Base-by-base conservation (phyloP, 2,888 invertebrate genomes). In the Cephus pygmeus region DNA sequence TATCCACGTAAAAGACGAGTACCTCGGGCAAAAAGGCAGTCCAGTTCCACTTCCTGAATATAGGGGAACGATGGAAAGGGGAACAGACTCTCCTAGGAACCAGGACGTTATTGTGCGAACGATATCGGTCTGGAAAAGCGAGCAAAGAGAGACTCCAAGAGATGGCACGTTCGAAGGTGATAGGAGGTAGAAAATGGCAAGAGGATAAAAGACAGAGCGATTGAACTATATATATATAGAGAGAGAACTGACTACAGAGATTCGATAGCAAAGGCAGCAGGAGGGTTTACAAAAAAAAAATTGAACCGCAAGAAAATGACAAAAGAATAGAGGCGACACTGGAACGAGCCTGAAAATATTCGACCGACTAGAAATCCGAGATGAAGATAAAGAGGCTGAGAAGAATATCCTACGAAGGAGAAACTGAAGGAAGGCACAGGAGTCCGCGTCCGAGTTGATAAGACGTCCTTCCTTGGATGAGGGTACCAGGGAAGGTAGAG, bases 361-460 rank as follows among this genome's bases (percentile, higher is more conserved):
- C 31, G 69, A n/a, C 71, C 74, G 11, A 74, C 35, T 34, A 30
- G 74, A 74, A 34, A 74, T 74, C 74, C 74, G 74, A 74, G 35
- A 33, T 35, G 36, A 12, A 31, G 34, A 71, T 31, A n/a, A 77
- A 75, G 80, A 73, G 34, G 75, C 75, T 35, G 68, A 69, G 75
- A 56, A 77, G 73, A 69, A 77, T 80, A 75, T 79, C 79, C 76
- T 79, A 35, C 73, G 69, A 73, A 73, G 73, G 40, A 75, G 77
- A 81, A 73, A 35, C 31, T 34, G 74, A 34, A 30, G 23, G 35
- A 69, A 34, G 68, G 73, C n/a, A n/a, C 34, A 34, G 23, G 35
- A 78, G 77, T 79, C 78, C 81, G 83, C 83, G 85, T 85, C 86
- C 85, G 84, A 88, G 87, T 88, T 88, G 88, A 89, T 89, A 87